Evolutionary conservation across 1,140 invertebrate genomes (phyloP).

Genomic region (Pantala flavescens): DNA sequence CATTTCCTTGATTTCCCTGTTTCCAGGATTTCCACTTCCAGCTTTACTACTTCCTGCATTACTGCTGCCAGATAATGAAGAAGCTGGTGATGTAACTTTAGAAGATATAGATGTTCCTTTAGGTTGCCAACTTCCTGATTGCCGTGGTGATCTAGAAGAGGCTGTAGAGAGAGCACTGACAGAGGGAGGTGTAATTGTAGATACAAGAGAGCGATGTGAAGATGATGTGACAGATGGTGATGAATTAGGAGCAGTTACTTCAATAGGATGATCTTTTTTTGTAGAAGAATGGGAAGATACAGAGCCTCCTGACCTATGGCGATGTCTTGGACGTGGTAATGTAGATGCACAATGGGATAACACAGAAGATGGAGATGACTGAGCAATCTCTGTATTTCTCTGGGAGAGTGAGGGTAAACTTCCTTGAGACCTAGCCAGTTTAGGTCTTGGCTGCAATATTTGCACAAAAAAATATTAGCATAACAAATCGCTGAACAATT

Average conservation of each 20-base stretch:
- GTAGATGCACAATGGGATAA: not conserved
- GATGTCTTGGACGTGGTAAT: not conserved
- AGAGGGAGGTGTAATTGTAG: not conserved
- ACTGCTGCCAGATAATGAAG: not conserved
- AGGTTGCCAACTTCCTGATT: not conserved
- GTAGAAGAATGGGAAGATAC: not conserved
- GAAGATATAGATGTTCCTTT: not conserved
- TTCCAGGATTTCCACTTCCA: not conserved
- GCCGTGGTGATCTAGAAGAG: not conserved
- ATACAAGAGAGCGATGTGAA: not conserved
- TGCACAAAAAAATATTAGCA: not conserved
- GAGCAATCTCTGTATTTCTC: not conserved
- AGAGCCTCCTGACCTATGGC: not conserved
- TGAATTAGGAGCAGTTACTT: not conserved
- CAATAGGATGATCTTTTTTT: not conserved
- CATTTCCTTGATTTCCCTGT: not conserved
- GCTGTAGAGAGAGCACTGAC: not conserved
- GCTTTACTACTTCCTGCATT: no score
- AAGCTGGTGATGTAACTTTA: not conserved
- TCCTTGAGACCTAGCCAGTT: not conserved
- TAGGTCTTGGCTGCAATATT: not conserved
- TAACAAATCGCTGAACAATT: no score
- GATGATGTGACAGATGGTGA: not conserved
- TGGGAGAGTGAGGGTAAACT: not conserved
- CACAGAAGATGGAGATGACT: not conserved